These are phyloP conservation scores for Rhinella marina DNA, from an alignment of 2,797 vertebrate genomes.

Conservation along the genomic window DNA sequence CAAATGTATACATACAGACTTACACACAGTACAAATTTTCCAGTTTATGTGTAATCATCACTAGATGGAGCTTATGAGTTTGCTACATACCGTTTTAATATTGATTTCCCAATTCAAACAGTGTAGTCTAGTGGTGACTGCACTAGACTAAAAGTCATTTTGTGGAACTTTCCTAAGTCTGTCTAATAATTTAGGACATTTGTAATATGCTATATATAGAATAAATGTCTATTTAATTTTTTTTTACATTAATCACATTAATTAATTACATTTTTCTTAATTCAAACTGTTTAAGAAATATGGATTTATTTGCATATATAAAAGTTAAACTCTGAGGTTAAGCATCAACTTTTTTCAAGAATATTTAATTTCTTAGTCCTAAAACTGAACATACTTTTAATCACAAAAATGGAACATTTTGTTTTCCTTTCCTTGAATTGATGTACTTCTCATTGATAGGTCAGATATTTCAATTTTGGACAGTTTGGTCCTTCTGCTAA, in stretches of 20 bases:
- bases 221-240: not conserved
- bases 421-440: not conserved
- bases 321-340: not conserved
- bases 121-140: too few relatives aligned
- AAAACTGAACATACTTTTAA: not conserved
- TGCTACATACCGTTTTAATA: too few relatives aligned
- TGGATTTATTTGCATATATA: not conserved
- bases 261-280: too few relatives aligned
- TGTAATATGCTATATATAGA: not conserved
- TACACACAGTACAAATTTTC: too few relatives aligned
- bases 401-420: constrained; percentile 6
- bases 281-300: not conserved
- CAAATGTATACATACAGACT: too few relatives aligned
- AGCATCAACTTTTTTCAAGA: not conserved
- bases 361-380: not conserved
- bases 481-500: constrained; percentile 45
- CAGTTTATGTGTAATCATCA: too few relatives aligned
- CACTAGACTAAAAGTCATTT: too few relatives aligned
- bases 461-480: constrained; percentile 55
- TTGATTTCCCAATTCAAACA: too few relatives aligned
- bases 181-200: too few relatives aligned
- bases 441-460: constrained; percentile 26
- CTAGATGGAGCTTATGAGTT: too few relatives aligned
- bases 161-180: too few relatives aligned
- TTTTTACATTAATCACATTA: not conserved